Base-by-base conservation (phyloP, 2,113 vertebrate genomes). In the Mesembrinibis cayennensis region DNA sequence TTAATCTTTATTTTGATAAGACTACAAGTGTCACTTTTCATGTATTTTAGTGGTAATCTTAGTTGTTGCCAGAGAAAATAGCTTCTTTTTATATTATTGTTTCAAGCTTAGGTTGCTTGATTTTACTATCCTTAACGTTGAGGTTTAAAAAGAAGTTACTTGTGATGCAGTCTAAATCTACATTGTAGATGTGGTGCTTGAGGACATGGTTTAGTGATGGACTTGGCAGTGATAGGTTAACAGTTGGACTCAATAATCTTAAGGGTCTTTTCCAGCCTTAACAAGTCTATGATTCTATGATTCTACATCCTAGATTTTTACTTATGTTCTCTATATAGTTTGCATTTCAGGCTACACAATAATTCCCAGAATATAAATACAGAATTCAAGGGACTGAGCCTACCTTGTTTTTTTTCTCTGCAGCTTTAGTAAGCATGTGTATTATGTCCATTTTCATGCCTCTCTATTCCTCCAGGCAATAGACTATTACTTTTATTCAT, bases 1-100 rank as follows among this genome's bases (percentile, higher is more conserved):
- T 69, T 82, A 77, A 77, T 53, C 55, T 77, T 66, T 72, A 26
- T 93, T 94, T 89, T 97, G 42, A 85, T 63, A 66, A 93, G 90
- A 56, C 6, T 72, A 15, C 26, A 76, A 77, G 21, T 76, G n/a
- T 74, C 30, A 63, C 16, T 95, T 86, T 76, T 76, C 15, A 38
- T 87, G 80, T 89, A 78, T 63, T 89, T 84, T 82, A 30, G 38
- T 36, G 18, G 19, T 89, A 16, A 8, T 83, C 45, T 82, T 53
- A 58, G 38, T 42, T 38, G 32, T 7, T 77, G 13, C 13, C 45
- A 88, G 61, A 88, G 45, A 58, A 90, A 86, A 55, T 7, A 53
- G 11, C 7, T 50, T 78, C 34, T 55, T 52, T 12, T 9, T 40
- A 23, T 29, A 44, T 26, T 76, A 36, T 42, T 90, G 59, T 81